These are phyloP conservation scores for Zoroaster sp. DNA, from an alignment of 53 echinoderm and acorn worm genomes.

Conservation along the genomic window DNA sequence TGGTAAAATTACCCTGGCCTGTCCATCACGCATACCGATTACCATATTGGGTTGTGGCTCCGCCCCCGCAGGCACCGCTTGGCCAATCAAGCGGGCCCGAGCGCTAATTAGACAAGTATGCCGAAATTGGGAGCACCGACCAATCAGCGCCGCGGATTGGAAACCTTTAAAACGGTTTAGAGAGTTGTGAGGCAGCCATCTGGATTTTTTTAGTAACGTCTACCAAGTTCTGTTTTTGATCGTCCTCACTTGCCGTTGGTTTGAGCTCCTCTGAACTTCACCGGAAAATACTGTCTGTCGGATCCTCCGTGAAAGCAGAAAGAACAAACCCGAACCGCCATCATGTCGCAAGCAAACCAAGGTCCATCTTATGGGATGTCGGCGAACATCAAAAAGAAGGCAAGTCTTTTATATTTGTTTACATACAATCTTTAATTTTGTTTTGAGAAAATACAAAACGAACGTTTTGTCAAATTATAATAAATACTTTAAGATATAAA, in stretches of 20 bases:
- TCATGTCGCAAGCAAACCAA: conserved; percentile 28
- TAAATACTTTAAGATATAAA: too few species aligned
- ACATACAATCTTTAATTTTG: not conserved
- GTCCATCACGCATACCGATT: conserved; percentile 11
- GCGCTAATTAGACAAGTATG: conserved; percentile 33
- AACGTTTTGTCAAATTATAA: too few species aligned
- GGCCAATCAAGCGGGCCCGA: not conserved
- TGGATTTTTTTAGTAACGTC: not conserved
- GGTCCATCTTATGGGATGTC: conserved; percentile 49
- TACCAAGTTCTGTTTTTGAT: not conserved
- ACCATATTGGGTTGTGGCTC: conserved; percentile 33
- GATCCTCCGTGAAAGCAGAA: not conserved
- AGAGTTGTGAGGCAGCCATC: not conserved
- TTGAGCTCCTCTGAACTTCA: conserved; percentile 4
- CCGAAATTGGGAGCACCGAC: not conserved
- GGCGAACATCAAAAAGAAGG: conserved; percentile 28
- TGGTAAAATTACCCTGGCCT: not conserved
- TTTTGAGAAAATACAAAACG: not conserved
- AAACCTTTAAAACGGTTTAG: conserved; percentile 1
- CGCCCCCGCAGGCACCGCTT: not conserved
- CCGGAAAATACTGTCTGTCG: conserved; percentile 26
- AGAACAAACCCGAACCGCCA: not conserved
- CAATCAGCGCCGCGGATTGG: not conserved
- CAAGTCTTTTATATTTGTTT: not conserved
- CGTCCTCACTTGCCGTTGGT: conserved; percentile 19